These are phyloP conservation scores for Salvelinus namaycush DNA, from an alignment of 2,113 vertebrate genomes.

Conservation along the genomic window DNA sequence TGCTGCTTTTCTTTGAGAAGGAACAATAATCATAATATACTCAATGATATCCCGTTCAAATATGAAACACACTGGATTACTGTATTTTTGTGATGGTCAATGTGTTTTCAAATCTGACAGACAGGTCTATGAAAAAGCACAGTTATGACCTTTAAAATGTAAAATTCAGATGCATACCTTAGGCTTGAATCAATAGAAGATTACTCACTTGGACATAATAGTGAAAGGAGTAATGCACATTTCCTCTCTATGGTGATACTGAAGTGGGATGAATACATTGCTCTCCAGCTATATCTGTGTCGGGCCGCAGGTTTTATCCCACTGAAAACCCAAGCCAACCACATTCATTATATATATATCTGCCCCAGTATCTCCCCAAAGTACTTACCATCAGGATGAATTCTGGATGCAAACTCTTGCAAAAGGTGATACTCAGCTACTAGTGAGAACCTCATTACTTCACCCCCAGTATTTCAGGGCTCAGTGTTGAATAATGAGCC, in stretches of 20 bases:
- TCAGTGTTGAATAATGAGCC: conserved; percentile 74
- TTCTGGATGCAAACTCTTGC: conserved; percentile 53
- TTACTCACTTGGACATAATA: no score
- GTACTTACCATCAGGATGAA: conserved; percentile 38
- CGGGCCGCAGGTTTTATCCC: neutral
- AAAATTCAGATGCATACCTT: no score
- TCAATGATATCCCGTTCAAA: no score
- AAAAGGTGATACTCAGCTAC: conserved; percentile 65
- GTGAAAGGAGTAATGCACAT: no score
- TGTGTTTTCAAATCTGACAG: neutral
- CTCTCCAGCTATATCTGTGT: neutral
- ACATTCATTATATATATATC: neutral
- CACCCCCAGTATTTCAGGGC: conserved; percentile 59
- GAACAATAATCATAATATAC: no score
- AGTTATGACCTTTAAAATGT: no score
- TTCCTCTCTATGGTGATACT: neutral
- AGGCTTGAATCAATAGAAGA: no score
- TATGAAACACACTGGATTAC: no score
- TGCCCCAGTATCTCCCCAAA: neutral
- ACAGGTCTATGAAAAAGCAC: neutral
- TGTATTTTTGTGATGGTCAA: no score
- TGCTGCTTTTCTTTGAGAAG: no score
- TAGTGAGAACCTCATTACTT: conserved; percentile 72
- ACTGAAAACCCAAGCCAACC: neutral
- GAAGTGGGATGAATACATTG: neutral